Evolutionary conservation across 2,888 invertebrate genomes (phyloP), one percentile per base, ranked within the genome.

Genomic region (Hypomecis punctinalis): DNA sequence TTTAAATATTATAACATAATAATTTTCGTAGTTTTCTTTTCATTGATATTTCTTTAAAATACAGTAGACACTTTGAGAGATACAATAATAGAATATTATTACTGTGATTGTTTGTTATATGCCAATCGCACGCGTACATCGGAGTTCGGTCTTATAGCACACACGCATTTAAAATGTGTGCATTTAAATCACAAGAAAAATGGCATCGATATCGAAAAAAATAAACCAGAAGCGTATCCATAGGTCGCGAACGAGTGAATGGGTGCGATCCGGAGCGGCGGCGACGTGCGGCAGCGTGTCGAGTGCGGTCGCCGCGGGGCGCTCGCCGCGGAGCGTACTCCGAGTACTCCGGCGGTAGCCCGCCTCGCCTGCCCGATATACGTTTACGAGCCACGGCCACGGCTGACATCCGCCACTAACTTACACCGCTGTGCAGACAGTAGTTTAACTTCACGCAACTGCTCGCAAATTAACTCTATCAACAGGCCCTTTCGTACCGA

Each of bases 271-370:
- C 87, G 83, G 84, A 87, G 90, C 86, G 88, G 83, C 89, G 90
- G 85, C 90, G 90, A 89, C 91, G 91, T 90, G 91, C 91, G 85
- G 85, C 86, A 79, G 88, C 91, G 90, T 89, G 92, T 89, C 89
- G 91, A 90, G 90, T 90, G 91, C 90, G 92, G 91, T 91, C 91
- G 91, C 92, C 90, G 90, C 90, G 91, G 91, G 91, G 90, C 87
- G 82, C 73, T 60, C 68, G 71, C 71, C 66, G 40, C 61, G 63
- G 62, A 61, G 67, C 68, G 69, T 62, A 62, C 74, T 77, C 78
- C 79, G 75, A 80, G 80, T 64, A 54, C 77, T 73, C 74, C 81
- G 79, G 74, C 82, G 79, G 84, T 82, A 84, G 84, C 84, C 82
- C 45, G 52, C 52, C 49, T 51, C 80, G 84, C 82, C 78, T 80